Conservation (phyloP, 2,113 vertebrate genomes). For the Colinus virginianus region DNA sequence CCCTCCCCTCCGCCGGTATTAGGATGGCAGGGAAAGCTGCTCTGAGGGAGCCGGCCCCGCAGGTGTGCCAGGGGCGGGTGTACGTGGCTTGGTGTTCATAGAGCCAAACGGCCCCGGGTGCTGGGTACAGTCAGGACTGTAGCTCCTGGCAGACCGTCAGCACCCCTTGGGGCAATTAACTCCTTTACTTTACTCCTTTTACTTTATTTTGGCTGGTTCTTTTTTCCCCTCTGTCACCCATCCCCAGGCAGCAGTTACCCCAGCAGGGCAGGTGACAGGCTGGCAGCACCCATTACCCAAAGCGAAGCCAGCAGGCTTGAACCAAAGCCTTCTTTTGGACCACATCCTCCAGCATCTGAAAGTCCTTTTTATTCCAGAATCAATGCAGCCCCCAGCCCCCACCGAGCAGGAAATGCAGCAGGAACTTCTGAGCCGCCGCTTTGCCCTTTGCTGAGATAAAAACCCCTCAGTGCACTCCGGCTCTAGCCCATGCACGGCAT, state of each 20-base stretch:
- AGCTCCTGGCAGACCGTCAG: neutral
- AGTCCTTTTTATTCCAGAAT: conserved; percentile 59
- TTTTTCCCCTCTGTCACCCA: neutral
- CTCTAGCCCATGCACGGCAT: conserved; percentile 40
- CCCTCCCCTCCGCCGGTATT: too few relatives aligned
- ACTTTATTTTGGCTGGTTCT: neutral
- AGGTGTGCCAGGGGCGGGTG: too few relatives aligned
- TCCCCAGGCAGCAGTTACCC: neutral
- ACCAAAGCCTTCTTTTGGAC: neutral
- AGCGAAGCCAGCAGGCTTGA: neutral
- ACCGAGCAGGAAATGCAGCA: conserved; percentile 60
- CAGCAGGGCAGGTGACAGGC: neutral
- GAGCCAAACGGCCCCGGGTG: neutral
- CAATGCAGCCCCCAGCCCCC: conserved; percentile 58
- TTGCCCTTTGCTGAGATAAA: conserved; percentile 64
- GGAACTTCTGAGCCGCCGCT: conserved; percentile 27
- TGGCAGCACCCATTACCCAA: neutral
- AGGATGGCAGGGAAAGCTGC: too few relatives aligned
- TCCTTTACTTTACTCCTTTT: neutral
- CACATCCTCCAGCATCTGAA: conserved; percentile 35
- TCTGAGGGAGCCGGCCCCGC: too few relatives aligned
- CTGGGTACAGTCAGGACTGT: rapidly evolving
- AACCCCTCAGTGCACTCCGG: conserved; percentile 57
- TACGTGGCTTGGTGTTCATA: too few relatives aligned
- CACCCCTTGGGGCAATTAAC: neutral